Base-by-base conservation (phyloP, 2,113 vertebrate genomes). In the Limnothrissa miodon region DNA sequence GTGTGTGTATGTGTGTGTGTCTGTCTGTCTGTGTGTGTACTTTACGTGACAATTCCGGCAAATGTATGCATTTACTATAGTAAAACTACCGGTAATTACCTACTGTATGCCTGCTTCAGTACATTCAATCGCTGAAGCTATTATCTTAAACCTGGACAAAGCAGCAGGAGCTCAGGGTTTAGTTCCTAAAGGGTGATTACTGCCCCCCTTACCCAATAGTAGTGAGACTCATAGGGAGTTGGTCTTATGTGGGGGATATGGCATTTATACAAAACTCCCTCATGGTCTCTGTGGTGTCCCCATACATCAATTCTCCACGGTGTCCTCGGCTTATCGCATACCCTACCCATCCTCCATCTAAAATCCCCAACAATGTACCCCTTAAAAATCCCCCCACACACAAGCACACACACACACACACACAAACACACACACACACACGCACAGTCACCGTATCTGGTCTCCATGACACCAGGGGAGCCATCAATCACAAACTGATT, bases 361-460 rank as follows among this genome's bases (percentile, higher is more conserved):
- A 29, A 62, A 62, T 29, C 21, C 51, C 51, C 19, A 23, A 6
- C 51, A 15, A 21, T 53, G 51, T 21, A 53, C 19, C 51, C 19
- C 51, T 23, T 21, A 42, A 42, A 42, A 42, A 42, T 42, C 51
- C 51, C 19, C 19, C 4, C 23, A 1, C 59, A 9, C 23, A 25
- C 59, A 25, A n/a, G 25, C 59, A 25, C 23, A 25, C 59, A 25
- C 59, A 25, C 59, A 80, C 29, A n/a, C 79, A 80, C 46, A 25
- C 45, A 80, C 45, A 0, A 21, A 53, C 33, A 4, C 4, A 17
- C 5, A 33, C 45, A 81, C 80, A 51, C 29, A 81, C 25, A 17
- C 80, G 48, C 80, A 36, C 80, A 53, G 39, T 39, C 48, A 36
- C 29, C 48, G 48, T 36, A 79, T 88, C 87, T 90, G 82, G 79